These are phyloP conservation scores for Cichladusa arquata DNA, from an alignment of 2,113 vertebrate species.

Conservation along the genomic window DNA sequence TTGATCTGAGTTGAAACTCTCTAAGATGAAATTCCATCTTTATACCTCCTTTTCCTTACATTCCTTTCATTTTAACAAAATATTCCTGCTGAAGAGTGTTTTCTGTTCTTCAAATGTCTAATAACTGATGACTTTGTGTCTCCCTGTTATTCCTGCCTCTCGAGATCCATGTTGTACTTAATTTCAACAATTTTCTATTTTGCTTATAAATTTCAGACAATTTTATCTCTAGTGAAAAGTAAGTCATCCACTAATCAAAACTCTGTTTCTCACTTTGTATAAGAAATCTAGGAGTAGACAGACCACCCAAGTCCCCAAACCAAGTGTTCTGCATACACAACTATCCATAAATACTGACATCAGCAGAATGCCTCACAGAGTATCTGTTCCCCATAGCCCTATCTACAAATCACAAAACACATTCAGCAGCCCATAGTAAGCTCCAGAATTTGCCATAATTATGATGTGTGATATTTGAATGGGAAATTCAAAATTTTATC, in stretches of 20 bases:
- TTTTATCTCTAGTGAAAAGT: background rate
- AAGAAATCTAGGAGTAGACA: background rate
- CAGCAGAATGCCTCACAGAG: background rate
- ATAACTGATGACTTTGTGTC: background rate
- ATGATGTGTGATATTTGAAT: constrained; percentile 13
- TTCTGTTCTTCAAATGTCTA: background rate
- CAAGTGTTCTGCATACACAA: background rate
- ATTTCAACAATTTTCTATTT: background rate
- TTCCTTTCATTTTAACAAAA: background rate
- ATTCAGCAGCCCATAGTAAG: background rate
- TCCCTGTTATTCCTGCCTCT: background rate
- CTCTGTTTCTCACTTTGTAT: background rate
- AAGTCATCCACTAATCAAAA: background rate
- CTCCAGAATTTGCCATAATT: constrained; percentile 10
- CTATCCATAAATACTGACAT: background rate
- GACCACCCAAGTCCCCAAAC: background rate
- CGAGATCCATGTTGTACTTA: accelerated
- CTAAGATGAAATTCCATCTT: background rate
- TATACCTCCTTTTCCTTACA: background rate
- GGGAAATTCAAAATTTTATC: background rate
- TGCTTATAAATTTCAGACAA: background rate
- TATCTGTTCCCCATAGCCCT: background rate
- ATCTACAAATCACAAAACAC: constrained; percentile 6
- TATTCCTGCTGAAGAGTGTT: background rate
- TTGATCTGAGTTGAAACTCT: background rate